Base-by-base conservation (phyloP, 2,113 vertebrate genomes). In the Corydoras sp. region DNA sequence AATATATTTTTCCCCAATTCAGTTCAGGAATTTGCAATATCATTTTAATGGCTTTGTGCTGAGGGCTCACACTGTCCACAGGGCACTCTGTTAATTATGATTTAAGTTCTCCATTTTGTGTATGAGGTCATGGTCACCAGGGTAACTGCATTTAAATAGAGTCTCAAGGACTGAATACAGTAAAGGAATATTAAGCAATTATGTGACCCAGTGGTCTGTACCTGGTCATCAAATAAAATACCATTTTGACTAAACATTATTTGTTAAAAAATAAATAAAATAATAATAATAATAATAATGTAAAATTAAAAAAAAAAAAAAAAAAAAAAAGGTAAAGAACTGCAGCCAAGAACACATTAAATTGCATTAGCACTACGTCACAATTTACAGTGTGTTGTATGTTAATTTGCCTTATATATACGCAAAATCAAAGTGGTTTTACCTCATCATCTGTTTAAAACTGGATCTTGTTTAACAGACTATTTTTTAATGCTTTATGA, bases 11-110 rank as follows among this genome's bases (percentile, higher is more conserved):
- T 49, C 63, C 63, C 24, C 50, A 58, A 59, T 69, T 76, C 15
- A 31, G 67, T 67, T 14, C 63, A 74, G 74, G 71, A 61, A 54
- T 74, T 74, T 71, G 65, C 59, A 66, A 31, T 71, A 60, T 50
- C 58, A 14, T 59, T 76, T 76, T 73, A 74, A 72, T 60, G 56
- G 55, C 49, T 74, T 76, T 68, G 74, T 65, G 32, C 50, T 18
- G 32, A 65, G 69, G 64, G 66, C 70, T 73, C 71, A 81, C 66
- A 68, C 71, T 75, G 62, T 65, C 73, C 68, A 24, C 30, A 29
- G 51, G 69, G 18, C 62, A 78, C 67, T 53, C 49, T 76, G 58
- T 78, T 81, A 81, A 76, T 78, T 81, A 81, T 81, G 71, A 81
- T 81, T 76, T 76, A 77, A 71, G 65, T 67, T 49, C 11, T 69